These are phyloP conservation scores for Lampropteryx suffumata DNA, from an alignment of 2,888 invertebrate genomes.

Conservation along the genomic window DNA sequence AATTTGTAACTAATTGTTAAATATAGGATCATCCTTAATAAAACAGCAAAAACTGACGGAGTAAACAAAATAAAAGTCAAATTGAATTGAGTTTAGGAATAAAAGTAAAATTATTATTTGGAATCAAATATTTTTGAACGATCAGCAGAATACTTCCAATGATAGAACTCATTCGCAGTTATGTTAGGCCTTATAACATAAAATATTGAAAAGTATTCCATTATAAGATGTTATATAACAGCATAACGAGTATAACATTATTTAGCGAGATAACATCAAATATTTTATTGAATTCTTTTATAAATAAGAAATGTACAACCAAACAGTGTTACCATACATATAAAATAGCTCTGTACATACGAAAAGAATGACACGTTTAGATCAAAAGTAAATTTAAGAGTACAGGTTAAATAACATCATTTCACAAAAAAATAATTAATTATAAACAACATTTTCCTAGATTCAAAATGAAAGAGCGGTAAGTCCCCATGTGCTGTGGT, in stretches of 20 bases:
- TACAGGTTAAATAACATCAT: background rate
- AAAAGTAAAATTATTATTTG: no score
- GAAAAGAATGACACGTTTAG: conserved; percentile 14
- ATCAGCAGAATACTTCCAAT: no score
- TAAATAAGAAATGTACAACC: conserved; percentile 29
- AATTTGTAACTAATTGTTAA: conserved; percentile 4
- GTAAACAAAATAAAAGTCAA: no score
- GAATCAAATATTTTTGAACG: no score
- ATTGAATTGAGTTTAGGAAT: no score
- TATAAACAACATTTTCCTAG: conserved; percentile 38
- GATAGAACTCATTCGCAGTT: no score
- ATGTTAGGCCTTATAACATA: no score
- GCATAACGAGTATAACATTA: background rate
- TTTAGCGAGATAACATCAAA: conserved; percentile 16
- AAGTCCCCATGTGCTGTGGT: background rate
- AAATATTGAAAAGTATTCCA: no score
- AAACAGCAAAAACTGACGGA: no score
- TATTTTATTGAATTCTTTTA: conserved; percentile 15
- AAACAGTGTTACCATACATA: conserved; percentile 16
- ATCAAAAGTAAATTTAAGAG: conserved; percentile 23
- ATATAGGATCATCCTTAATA: no score
- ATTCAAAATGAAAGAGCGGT: conserved; percentile 1
- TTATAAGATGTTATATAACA: no score
- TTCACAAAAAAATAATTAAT: conserved; percentile 48
- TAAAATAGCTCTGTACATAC: conserved; percentile 16